Base-by-base conservation (phyloP, 2,113 vertebrate genomes). In the Callionymus lyra region DNA sequence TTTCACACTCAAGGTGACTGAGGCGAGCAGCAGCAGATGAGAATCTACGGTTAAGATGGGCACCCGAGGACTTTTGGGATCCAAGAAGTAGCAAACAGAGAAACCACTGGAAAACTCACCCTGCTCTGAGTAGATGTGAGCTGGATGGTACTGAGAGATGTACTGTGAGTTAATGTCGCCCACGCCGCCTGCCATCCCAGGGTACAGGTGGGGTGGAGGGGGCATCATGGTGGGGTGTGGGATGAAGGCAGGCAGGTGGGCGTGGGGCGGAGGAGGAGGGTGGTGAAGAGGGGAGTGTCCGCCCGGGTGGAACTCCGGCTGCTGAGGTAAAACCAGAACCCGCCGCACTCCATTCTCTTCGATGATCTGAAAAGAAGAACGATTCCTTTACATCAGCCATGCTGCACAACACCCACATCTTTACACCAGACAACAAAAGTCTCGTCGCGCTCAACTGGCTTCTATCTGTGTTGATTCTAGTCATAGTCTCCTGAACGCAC, bases 261-360 rank as follows among this genome's bases (percentile, higher is more conserved):
- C 86, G 59, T 93, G 92, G 6, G 90, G 90, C 36, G 91, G 90
- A 56, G 90, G 91, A 1, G 89, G 89, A 53, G 90, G 83, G 58
- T 90, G 90, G 68, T 94, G 93, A 56, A 98, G 84, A 56, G 93
- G 90, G 41, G 93, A 81, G 59, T 94, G 94, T 44, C 90, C 85
- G 54, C 90, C 89, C 38, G 91, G 92, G 78, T 94, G 93, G 79
- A 92, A 97, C 64, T 98, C 94, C 66, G 93, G 88, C 76, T 97
- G 94, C 82, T 98, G 94, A 72, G 94, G 94, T 84, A 96, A 89
- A 74, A 98, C 94, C 86, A 98, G 84, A 68, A 98, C 94, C 77
- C 94, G 89, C 59, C 92, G 89, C 71, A 97, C 91, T 67, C 94
- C 93, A 16, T 93, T 97, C 73, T 97, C 94, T 76, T 98, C 94